These are phyloP conservation scores for Luffia ferchaultella DNA, from an alignment of 2,888 invertebrate species.

Conservation along the genomic window DNA sequence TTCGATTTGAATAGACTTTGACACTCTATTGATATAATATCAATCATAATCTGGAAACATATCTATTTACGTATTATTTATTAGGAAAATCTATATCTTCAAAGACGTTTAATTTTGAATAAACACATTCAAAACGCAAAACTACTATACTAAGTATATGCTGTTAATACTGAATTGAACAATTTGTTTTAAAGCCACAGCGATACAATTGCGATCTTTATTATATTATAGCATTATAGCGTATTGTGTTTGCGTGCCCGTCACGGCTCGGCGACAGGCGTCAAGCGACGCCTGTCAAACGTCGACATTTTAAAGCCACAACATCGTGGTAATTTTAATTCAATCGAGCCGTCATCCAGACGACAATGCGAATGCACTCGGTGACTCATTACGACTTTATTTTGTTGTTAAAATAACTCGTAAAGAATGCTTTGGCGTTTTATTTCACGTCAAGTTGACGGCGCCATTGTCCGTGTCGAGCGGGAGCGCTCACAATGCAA, in stretches of 20 bases:
- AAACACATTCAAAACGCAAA: too few relatives aligned
- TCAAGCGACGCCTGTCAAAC: slow-evolving; percentile 59
- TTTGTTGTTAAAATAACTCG: slow-evolving; percentile 56
- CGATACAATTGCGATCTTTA: not conserved
- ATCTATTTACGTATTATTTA: too few relatives aligned
- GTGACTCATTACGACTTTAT: slow-evolving; percentile 58
- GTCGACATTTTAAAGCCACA: slow-evolving; percentile 47
- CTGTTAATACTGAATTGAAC: not conserved
- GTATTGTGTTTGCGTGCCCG: slow-evolving; percentile 7
- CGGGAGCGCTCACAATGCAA: slow-evolving; percentile 20
- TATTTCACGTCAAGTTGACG: slow-evolving; percentile 45
- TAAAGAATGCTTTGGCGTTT: slow-evolving; percentile 27
- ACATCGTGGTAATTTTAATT: slow-evolving; percentile 53
- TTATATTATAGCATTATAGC: not conserved
- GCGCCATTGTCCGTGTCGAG: slow-evolving; percentile 52
- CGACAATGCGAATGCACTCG: slow-evolving; percentile 20
- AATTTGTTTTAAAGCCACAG: not conserved
- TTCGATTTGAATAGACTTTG: too few relatives aligned
- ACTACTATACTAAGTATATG: too few relatives aligned
- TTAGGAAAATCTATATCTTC: too few relatives aligned
- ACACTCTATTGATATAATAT: too few relatives aligned
- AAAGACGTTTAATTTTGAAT: too few relatives aligned
- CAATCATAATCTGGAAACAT: too few relatives aligned
- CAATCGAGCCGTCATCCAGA: slow-evolving; percentile 44
- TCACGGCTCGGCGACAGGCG: slow-evolving; percentile 33